These are phyloP conservation scores for Danio choprae DNA, from an alignment of 2,797 vertebrate genomes.

Conservation along the genomic window DNA sequence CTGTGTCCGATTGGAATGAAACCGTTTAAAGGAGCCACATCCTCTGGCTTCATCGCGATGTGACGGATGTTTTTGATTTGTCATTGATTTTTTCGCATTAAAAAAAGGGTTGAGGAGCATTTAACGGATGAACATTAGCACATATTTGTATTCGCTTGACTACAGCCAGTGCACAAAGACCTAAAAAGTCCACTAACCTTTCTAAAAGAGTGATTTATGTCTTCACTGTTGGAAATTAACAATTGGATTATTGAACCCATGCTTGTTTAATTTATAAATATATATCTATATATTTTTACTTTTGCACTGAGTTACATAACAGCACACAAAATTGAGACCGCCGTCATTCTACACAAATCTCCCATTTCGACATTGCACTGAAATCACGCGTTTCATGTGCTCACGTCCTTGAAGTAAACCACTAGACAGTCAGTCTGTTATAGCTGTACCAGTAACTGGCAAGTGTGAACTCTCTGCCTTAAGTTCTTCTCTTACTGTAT, in stretches of 20 bases:
- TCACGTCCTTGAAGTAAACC: conserved; percentile 50
- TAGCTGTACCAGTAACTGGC: conserved; percentile 61
- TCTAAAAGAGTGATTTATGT: conserved; percentile 24
- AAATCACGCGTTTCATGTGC: conserved; percentile 43
- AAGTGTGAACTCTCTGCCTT: conserved; percentile 88
- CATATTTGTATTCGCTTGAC: conserved; percentile 7
- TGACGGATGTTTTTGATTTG: conserved; percentile 13
- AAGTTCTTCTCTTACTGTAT: conserved; percentile 83
- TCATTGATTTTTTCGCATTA: conserved; percentile 24
- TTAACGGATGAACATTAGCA: conserved; percentile 15
- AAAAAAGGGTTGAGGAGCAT: conserved; percentile 9
- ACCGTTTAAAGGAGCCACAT: conserved; percentile 61
- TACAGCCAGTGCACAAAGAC: conserved; percentile 17
- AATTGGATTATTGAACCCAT: conserved; percentile 52
- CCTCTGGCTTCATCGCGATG: conserved; percentile 49
- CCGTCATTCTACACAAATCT: conserved; percentile 14
- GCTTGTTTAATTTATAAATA: conserved; percentile 47
- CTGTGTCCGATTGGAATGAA: conserved; percentile 77
- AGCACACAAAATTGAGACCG: conserved; percentile 7
- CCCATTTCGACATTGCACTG: conserved; percentile 16
- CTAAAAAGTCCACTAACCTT: conserved; percentile 22
- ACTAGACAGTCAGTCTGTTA: conserved; percentile 58
- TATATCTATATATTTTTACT: conserved; percentile 47
- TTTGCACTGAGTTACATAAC: conserved; percentile 39
- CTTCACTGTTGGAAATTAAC: conserved; percentile 64